A percentile compares a stretch with the other conserved stretches of the same genome.
Evolutionary conservation across 2,797 vertebrate species (phyloP).

Genomic region (Setipinna tenuifilis): DNA sequence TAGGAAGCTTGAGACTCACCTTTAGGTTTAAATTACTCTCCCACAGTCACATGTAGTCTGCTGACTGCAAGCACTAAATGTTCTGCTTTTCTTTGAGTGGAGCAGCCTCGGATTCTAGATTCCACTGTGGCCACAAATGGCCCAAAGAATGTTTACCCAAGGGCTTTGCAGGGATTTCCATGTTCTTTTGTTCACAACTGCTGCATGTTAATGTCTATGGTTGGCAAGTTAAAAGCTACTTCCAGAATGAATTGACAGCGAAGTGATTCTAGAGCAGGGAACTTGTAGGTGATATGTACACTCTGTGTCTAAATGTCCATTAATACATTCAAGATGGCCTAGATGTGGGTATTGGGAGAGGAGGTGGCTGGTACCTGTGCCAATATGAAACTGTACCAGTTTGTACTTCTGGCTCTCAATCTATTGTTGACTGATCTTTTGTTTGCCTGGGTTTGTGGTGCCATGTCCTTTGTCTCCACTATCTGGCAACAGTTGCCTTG

Average conservation of each 20-base stretch:
- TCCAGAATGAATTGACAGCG: constrained; percentile 3
- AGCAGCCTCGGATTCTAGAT: background rate
- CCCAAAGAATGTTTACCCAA: constrained; percentile 2
- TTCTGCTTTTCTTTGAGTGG: constrained; percentile 15
- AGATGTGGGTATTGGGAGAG: background rate
- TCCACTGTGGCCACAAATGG: background rate
- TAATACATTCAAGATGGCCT: background rate
- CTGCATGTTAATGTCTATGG: background rate
- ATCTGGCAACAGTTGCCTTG: background rate
- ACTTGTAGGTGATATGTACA: background rate
- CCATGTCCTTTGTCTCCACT: background rate
- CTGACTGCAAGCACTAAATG: constrained; percentile 26
- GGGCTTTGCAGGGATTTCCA: background rate
- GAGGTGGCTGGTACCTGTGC: background rate
- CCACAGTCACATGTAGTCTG: constrained; percentile 26
- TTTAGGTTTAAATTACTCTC: constrained; percentile 23
- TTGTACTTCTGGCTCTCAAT: background rate
- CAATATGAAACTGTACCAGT: background rate
- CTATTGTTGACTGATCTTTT: background rate
- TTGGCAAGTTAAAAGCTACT: background rate
- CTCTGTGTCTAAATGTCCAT: background rate
- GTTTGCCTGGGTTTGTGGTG: background rate
- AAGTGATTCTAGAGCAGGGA: background rate
- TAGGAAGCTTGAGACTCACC: constrained; percentile 27
- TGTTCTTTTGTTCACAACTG: background rate